Evolutionary conservation across 2,113 vertebrate species (phyloP), one percentile per base, ranked within the genome.

Genomic region (Tympanuchus pallidicinctus): DNA sequence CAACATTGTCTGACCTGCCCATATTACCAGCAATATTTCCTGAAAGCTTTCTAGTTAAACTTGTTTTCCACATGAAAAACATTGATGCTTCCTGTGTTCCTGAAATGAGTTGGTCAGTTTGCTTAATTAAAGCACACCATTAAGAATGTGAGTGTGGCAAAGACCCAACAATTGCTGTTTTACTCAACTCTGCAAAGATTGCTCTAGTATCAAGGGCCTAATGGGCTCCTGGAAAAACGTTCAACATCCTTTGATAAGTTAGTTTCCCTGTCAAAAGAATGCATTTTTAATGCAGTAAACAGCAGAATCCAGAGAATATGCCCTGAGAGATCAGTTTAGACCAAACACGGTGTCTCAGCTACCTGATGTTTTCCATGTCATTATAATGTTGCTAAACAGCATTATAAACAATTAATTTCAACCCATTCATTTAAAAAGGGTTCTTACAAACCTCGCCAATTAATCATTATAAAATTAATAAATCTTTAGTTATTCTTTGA

Each of bases 21-120:
- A 34, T 7, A 64, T 24, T 83, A 57, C n/a, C 47, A 69, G 28
- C 34, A 76, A 22, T 67, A 79, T 56, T 76, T 92, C 85, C 84
- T 83, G 80, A 72, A 93, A 92, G 27, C 48, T 86, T 90, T 76
- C 86, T 88, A 78, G 47, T 63, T 67, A 92, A 95, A 91, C 48
- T 74, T 82, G 43, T 66, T 92, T 96, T 88, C 88, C 60, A 87
- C 70, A 61, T 40, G 40, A 85, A 63, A 78, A 91, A 61, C 17
- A 83, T 34, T 24, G 73, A 70, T 52, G 66, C 24, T 89, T 93
- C 90, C 82, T 86, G 67, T 75, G 61, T 47, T 89, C 42, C 74
- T 94, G 82, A 89, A 96, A 79, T 2, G 6, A 56, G 48, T 24
- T 94, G 67, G 65, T 61, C 76, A 13, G 30, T 48, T 86, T 61